Evolutionary conservation across 1,140 invertebrate genomes (phyloP).

Genomic region (Pararge aegeria): DNA sequence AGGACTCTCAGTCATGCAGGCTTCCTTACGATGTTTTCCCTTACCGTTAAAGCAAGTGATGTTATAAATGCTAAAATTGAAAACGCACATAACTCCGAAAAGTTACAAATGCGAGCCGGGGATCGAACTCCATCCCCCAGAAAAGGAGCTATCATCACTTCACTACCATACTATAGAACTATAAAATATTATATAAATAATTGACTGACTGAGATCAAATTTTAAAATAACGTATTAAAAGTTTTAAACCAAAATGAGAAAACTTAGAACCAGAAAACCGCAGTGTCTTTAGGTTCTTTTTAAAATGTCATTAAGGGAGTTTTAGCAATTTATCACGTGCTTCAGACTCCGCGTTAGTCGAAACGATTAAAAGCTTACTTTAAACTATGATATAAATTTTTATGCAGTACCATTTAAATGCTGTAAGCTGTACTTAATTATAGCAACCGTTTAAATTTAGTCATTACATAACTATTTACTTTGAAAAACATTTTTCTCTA

Average conservation of each 20-base stretch:
- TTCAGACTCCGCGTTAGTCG: conserved; percentile 1
- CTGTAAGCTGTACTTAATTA: not conserved
- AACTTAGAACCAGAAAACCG: not conserved
- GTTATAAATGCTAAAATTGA: too few relatives aligned
- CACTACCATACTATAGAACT: too few relatives aligned
- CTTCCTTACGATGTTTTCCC: too few relatives aligned
- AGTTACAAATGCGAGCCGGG: too few relatives aligned
- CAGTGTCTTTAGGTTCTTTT: conserved; percentile 1
- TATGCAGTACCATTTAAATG: not conserved
- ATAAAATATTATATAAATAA: too few relatives aligned
- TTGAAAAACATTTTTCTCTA: not conserved
- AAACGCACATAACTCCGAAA: too few relatives aligned
- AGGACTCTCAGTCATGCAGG: too few relatives aligned
- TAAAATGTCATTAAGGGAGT: not conserved
- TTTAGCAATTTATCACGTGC: conserved; percentile 1
- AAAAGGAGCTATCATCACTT: too few relatives aligned
- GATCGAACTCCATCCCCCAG: too few relatives aligned
- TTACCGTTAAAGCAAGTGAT: too few relatives aligned
- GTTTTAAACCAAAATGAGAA: not conserved
- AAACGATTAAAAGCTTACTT: not conserved
- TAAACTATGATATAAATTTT: conserved; percentile 1
- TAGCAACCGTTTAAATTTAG: not conserved
- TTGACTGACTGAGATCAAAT: too few relatives aligned
- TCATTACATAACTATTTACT: not conserved
- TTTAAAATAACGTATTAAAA: too few relatives aligned